These are phyloP conservation scores for Drosophila mimetica DNA, from an alignment of 2,888 invertebrate species.

Conservation along the genomic window DNA sequence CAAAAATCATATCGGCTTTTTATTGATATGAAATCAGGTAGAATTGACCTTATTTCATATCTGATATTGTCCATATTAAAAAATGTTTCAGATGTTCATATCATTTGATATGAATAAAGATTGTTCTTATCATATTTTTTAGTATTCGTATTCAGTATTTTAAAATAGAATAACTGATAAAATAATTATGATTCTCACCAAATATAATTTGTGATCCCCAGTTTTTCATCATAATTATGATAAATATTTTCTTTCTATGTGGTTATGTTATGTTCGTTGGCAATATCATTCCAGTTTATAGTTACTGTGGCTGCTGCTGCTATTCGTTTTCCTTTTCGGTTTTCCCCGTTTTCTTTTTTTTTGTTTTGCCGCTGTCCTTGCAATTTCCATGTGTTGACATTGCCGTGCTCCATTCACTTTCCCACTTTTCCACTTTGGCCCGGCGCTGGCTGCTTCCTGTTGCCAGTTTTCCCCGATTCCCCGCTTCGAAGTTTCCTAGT, in stretches of 20 bases:
- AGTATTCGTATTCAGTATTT: too few relatives aligned
- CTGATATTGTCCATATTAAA: too few relatives aligned
- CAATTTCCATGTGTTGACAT: constrained; percentile 76
- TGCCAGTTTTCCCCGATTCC: constrained; percentile 30
- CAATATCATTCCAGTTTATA: constrained; percentile 34
- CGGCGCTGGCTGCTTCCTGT: constrained; percentile 49
- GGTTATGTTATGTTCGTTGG: constrained; percentile 7
- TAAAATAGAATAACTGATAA: too few relatives aligned
- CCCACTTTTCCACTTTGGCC: constrained; percentile 50
- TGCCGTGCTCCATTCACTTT: constrained; percentile 57
- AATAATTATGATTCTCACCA: too few relatives aligned
- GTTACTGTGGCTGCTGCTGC: constrained; percentile 22
- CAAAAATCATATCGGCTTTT: too few relatives aligned
- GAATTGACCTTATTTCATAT: too few relatives aligned
- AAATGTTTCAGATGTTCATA: too few relatives aligned
- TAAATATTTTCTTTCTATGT: not conserved
- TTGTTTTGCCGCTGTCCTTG: constrained; percentile 62
- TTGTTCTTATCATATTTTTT: too few relatives aligned
- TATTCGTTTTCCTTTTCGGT: constrained; percentile 47
- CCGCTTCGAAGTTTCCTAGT: constrained; percentile 43
- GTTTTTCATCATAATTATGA: too few relatives aligned
- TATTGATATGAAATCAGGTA: too few relatives aligned
- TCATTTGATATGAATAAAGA: too few relatives aligned
- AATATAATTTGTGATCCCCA: too few relatives aligned
- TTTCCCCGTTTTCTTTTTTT: constrained; percentile 16